A percentile compares a stretch with the other conserved stretches of the same genome.
Evolutionary conservation across 2,113 vertebrate species (phyloP).

Genomic region (Narcine bancroftii): DNA sequence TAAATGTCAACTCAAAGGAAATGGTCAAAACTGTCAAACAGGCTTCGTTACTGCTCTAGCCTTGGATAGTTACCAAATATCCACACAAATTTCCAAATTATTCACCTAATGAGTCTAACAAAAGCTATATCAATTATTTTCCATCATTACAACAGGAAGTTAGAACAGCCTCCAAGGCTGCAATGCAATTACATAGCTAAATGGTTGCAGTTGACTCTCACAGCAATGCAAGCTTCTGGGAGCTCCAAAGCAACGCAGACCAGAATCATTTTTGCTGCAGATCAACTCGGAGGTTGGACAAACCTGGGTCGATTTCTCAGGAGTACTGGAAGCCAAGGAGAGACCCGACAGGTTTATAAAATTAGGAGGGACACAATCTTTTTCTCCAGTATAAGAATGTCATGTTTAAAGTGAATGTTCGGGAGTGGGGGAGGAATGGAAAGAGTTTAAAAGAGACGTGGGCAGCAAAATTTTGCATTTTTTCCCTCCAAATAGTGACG

Average conservation of each 20-base stretch:
- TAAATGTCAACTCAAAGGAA: not conserved
- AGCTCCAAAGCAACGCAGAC: not conserved
- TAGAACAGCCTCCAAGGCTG: not conserved
- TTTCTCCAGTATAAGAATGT: too few species aligned
- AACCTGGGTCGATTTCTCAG: too few species aligned
- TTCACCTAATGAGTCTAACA: not conserved
- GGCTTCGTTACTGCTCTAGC: slow-evolving; percentile 28
- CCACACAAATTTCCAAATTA: not conserved
- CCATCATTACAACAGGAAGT: slow-evolving; percentile 32
- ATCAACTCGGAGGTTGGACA: too few species aligned
- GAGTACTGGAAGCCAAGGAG: too few species aligned
- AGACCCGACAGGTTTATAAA: too few species aligned
- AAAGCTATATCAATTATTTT: not conserved
- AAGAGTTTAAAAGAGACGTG: too few species aligned
- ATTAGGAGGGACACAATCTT: too few species aligned
- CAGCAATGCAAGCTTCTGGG: not conserved
- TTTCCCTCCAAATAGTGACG: too few species aligned
- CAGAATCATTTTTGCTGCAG: not conserved
- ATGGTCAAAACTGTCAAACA: not conserved
- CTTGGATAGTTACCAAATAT: not conserved
- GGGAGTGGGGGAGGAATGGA: too few species aligned
- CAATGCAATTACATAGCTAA: not conserved
- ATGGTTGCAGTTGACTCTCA: too few species aligned
- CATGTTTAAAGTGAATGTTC: too few species aligned
- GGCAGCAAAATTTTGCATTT: too few species aligned